These are phyloP conservation scores for Cryptotis parvus DNA, from an alignment of 2,113 vertebrate species.

Conservation along the genomic window DNA sequence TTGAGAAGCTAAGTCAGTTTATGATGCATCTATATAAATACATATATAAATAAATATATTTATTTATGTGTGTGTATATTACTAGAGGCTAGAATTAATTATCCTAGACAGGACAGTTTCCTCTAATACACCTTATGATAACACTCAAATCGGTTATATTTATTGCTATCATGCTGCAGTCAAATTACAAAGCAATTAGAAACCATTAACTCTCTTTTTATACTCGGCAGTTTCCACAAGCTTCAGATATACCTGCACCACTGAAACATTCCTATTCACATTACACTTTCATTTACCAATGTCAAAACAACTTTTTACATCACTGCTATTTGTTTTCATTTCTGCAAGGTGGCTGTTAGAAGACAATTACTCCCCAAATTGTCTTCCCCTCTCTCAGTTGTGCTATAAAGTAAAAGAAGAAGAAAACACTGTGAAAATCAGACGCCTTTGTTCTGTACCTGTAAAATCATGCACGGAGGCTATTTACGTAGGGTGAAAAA, in stretches of 20 bases:
- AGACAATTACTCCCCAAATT: conserved; percentile 17
- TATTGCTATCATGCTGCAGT: background rate
- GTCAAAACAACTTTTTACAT: conserved; percentile 11
- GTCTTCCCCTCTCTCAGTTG: background rate
- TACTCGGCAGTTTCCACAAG: conserved; percentile 54
- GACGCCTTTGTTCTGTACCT: background rate
- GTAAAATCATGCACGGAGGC: background rate
- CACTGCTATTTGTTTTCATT: background rate
- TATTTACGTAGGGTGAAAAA: background rate
- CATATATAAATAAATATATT: no score
- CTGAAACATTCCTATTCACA: background rate
- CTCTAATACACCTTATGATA: conserved; percentile 23
- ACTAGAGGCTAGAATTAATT: conserved; percentile 34
- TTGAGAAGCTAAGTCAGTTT: background rate
- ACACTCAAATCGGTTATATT: background rate
- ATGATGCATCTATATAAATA: background rate
- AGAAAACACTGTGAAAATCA: background rate
- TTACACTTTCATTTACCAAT: background rate
- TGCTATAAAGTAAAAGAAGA: background rate
- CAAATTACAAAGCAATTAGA: conserved; percentile 40
- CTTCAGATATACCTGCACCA: background rate
- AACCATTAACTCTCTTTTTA: conserved; percentile 31
- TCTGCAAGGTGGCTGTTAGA: background rate
- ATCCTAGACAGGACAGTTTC: background rate
- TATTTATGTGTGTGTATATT: no score